These are phyloP conservation scores for Delphinus delphis DNA, from an alignment of 2,113 vertebrate species.

Conservation along the genomic window DNA sequence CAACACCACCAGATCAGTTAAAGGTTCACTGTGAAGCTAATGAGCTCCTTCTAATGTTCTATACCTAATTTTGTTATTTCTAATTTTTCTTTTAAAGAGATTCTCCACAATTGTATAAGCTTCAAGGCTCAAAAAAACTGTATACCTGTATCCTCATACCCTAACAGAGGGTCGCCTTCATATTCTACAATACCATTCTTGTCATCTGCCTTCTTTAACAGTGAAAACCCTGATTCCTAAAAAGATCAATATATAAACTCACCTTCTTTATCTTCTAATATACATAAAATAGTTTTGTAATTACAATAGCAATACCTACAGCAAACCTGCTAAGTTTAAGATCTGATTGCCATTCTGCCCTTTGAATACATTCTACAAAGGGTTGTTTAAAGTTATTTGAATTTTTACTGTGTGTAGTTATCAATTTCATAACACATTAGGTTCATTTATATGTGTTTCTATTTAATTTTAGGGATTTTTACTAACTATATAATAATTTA, in stretches of 20 bases:
- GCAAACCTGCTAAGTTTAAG: background rate
- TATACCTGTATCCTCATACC: accelerated
- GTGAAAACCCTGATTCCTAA: background rate
- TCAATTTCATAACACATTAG: background rate
- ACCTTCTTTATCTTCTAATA: background rate
- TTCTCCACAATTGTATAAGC: background rate
- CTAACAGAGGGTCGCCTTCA: background rate
- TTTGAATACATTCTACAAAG: background rate
- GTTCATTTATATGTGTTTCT: background rate
- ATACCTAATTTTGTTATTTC: background rate
- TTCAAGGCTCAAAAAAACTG: background rate
- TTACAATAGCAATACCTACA: background rate
- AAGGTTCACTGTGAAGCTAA: background rate
- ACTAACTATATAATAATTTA: background rate
- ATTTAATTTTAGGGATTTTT: background rate
- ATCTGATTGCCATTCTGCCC: background rate
- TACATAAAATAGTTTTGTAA: background rate
- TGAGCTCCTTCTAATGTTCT: background rate
- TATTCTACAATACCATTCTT: background rate
- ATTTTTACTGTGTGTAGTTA: background rate
- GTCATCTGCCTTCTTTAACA: background rate
- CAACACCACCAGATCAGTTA: background rate
- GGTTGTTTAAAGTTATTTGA: background rate
- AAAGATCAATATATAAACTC: background rate
- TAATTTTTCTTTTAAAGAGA: background rate